These are phyloP conservation scores for Lapara coniferarum DNA, from an alignment of 2,888 invertebrate species.

Conservation along the genomic window DNA sequence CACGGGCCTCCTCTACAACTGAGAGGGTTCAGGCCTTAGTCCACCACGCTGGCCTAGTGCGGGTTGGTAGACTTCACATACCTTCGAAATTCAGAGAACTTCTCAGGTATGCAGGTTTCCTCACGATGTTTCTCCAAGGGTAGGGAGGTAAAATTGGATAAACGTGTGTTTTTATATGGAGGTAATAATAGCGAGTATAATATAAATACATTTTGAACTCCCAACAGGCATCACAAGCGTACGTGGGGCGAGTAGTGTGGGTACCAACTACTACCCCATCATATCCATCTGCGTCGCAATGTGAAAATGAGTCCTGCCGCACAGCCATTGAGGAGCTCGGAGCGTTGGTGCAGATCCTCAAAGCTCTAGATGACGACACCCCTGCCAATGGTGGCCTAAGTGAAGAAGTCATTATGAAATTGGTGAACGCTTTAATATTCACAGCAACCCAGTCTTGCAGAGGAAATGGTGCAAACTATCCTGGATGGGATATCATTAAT, in stretches of 20 bases:
- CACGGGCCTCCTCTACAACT: too few relatives aligned
- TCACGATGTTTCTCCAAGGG: too few relatives aligned
- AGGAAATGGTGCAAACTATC: constrained; percentile 34
- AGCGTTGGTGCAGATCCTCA: constrained; percentile 42
- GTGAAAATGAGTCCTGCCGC: constrained; percentile 43
- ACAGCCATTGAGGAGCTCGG: constrained; percentile 48
- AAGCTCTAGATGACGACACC: constrained; percentile 35
- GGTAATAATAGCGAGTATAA: neutral
- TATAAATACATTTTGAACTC: neutral
- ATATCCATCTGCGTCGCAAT: constrained; percentile 17
- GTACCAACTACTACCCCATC: constrained; percentile 30
- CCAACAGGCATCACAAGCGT: constrained; percentile 51
- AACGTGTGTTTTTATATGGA: too few relatives aligned
- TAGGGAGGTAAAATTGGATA: too few relatives aligned
- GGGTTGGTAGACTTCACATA: too few relatives aligned
- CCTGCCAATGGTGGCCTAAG: constrained; percentile 40
- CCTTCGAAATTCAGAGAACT: too few relatives aligned
- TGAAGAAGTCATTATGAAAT: constrained; percentile 64
- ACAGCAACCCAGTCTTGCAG: constrained; percentile 55
- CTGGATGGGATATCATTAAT: constrained; percentile 13
- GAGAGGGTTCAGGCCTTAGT: too few relatives aligned
- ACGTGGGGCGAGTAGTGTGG: constrained; percentile 23
- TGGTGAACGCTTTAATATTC: constrained; percentile 65
- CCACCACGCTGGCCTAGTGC: too few relatives aligned
- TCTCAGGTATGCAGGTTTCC: too few relatives aligned